phyloP scores from a whole-genome alignment of 1,140 invertebrate species.

The Drepana arcuata region DNA sequence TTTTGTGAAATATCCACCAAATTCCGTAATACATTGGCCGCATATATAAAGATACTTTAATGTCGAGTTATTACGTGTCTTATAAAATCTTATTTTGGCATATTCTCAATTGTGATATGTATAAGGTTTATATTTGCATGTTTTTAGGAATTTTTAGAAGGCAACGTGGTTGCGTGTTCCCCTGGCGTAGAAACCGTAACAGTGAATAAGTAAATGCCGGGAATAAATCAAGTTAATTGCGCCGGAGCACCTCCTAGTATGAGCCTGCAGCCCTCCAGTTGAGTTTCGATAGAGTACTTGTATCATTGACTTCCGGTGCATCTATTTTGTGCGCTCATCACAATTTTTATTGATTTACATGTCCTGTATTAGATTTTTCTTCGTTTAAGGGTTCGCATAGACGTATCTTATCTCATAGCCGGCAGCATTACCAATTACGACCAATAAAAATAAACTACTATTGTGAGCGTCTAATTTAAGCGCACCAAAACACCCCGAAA shows the following conservation, averaged over 20 bases:
- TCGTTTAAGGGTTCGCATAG: too few species aligned
- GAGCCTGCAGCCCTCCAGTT: conserved; percentile 45
- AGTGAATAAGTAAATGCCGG: conserved; percentile 67
- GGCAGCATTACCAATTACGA: too few species aligned
- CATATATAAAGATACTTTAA: conserved; percentile 43
- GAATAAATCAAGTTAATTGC: conserved; percentile 71
- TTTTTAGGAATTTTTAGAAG: conserved; percentile 14
- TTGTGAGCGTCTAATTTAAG: conserved; percentile 36
- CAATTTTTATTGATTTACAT: conserved; percentile 4
- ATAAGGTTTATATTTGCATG: conserved; percentile 2
- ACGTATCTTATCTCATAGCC: too few species aligned
- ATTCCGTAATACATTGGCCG: conserved; percentile 31
- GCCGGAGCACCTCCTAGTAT: conserved; percentile 59
- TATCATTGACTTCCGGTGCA: conserved; percentile 30
- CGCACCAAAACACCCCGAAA: conserved; percentile 34
- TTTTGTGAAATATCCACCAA: conserved; percentile 41
- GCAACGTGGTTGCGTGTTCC: conserved; percentile 53
- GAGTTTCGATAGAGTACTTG: conserved; percentile 40
- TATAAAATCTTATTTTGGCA: too few species aligned
- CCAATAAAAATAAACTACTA: too few species aligned
- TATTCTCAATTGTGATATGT: too few species aligned
- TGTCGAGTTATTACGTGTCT: too few species aligned
- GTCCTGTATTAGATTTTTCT: too few species aligned
- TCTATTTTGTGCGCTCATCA: conserved; percentile 13
- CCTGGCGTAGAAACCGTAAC: conserved; percentile 48